Base-by-base conservation (phyloP, 2,888 invertebrate genomes). In the Vanessa cardui region DNA sequence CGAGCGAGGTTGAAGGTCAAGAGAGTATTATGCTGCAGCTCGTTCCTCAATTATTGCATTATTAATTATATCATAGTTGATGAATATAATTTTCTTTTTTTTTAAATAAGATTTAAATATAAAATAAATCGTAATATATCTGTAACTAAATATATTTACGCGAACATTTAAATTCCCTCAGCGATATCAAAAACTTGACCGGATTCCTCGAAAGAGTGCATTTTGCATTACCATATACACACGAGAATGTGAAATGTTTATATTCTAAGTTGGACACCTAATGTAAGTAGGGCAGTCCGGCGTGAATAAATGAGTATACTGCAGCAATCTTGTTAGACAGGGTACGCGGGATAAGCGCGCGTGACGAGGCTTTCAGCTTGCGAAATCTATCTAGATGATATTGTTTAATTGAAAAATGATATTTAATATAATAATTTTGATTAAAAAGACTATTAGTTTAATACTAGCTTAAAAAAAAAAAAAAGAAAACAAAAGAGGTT, bases 221-320 rank as follows among this genome's bases (percentile, higher is more conserved):
- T 52, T 61, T 39, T 49, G 56, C 60, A 64, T 68, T 59, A 61
- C 64, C 54, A 56, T 56, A 56, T 56, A 39, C 16, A 56, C 33
- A 33, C 39, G 56, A 31, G 56, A 64, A 60, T n/a, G 61, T 52
- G 58, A 64, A 68, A 68, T 64, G 69, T 66, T 61, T 71, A 69
- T 64, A 39, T 47, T 66, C 64, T 63, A 71, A 69, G 61, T 66
- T 66, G 66, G 58, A 71, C 69, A 61, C 44, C 70, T 75, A 74
- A 79, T 80, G 81, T 78, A 83, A 80, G 79, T 80, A 76, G 80
- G 78, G 70, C 80, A 65, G 69, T 50, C 74, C 70, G 66, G 71
- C 66, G 71, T 88, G 85, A 88, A 88, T 88, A 88, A 88, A 80
- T 88, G 82, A 88, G 78, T 72, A 78, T 70, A 74, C 79, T 80